Conservation (phyloP, 2,888 invertebrate species). For the Sepioteuthis lessoniana region DNA sequence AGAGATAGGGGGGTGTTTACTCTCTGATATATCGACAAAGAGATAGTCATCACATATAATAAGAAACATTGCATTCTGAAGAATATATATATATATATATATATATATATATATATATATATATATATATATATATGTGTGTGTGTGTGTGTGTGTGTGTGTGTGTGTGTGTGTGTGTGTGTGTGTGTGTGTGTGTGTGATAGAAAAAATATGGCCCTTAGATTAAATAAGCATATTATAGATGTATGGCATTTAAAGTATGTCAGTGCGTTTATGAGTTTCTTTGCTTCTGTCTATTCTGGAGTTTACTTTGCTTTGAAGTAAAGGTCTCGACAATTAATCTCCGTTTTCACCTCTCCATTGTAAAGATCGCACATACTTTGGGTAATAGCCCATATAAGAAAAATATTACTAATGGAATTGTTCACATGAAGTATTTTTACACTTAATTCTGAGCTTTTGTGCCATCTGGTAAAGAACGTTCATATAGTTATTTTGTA, state of each 20-base stretch:
- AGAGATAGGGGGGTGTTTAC: too few species aligned
- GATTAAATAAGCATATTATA: background rate
- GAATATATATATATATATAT: background rate
- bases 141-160: too few species aligned
- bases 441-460: too few species aligned
- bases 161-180: too few species aligned
- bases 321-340: background rate
- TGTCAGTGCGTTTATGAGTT: background rate
- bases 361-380: background rate
- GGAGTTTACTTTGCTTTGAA: background rate
- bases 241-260: background rate
- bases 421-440: background rate
- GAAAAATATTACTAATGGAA: background rate
- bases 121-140: too few species aligned
- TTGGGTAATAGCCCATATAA: background rate
- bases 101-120: background rate
- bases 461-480: too few species aligned
- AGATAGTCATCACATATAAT: too few species aligned
- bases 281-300: background rate
- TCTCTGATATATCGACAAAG: too few species aligned
- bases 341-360: background rate
- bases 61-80: too few species aligned
- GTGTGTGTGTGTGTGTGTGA: too few species aligned
- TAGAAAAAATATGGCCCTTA: too few species aligned
- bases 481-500: too few species aligned